phyloP scores from a whole-genome alignment of 2,113 vertebrate genomes.

The Excalfactoria chinensis region DNA sequence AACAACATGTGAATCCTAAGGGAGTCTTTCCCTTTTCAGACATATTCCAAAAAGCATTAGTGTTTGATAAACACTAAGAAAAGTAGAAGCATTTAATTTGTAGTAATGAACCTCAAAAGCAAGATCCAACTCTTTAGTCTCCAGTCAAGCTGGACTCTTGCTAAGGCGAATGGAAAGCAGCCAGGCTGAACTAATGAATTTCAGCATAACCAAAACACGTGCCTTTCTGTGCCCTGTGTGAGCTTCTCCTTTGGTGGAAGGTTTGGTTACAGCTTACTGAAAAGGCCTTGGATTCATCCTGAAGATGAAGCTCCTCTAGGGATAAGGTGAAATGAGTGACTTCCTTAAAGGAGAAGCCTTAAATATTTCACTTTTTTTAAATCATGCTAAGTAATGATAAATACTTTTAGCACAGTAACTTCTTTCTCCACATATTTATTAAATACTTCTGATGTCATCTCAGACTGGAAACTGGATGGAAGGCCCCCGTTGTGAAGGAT shows the following conservation, averaged over 20 bases:
- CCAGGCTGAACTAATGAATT: neutral
- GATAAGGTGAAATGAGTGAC: neutral
- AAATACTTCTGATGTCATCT: neutral
- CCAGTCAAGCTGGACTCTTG: neutral
- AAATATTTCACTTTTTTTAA: neutral
- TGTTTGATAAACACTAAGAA: neutral
- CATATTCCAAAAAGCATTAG: neutral
- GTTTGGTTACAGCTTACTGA: neutral
- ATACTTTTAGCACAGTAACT: neutral
- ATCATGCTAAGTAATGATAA: neutral
- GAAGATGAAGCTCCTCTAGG: neutral
- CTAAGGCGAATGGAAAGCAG: neutral
- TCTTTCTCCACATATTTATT: neutral
- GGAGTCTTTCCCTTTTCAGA: neutral
- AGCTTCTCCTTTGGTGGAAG: neutral
- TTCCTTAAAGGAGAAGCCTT: neutral
- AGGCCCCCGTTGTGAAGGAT: neutral
- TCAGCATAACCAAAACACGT: neutral
- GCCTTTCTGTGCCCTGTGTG: neutral
- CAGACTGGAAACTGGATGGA: neutral
- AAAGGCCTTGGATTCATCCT: neutral
- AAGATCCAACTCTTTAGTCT: neutral
- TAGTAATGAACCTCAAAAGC: constrained; percentile 4
- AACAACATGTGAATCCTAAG: neutral
- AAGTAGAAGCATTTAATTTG: neutral